phyloP scores from a whole-genome alignment of 2,797 vertebrate genomes.

The Hylomyscus alleni region DNA sequence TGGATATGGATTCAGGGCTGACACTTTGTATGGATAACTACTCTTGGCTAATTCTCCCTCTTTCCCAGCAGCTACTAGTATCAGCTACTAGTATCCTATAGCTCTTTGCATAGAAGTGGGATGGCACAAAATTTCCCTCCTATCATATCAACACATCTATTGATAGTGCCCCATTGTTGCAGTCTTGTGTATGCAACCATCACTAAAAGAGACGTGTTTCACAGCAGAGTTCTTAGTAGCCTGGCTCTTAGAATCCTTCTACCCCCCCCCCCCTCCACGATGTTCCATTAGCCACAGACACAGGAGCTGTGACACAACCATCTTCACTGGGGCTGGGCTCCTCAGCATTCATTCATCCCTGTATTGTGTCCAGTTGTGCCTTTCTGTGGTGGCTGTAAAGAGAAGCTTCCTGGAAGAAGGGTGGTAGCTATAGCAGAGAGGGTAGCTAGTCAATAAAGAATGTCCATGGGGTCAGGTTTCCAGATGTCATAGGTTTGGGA shows the following conservation, averaged over 20 bases:
- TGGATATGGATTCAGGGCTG: not conserved
- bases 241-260: not conserved
- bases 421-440: not conserved
- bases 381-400: not conserved
- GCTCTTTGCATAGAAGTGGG: not conserved
- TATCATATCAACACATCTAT: not conserved
- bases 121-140: not conserved
- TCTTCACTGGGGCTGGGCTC: not conserved
- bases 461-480: not conserved
- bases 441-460: not conserved
- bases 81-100: not conserved
- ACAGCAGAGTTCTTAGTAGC: not conserved
- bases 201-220: not conserved
- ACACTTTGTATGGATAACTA: not conserved
- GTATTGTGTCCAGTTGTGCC: not conserved
- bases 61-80: not conserved
- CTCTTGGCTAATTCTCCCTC: not conserved
- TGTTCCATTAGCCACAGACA: not conserved
- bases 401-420: not conserved
- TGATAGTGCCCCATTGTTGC: not conserved
- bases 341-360: not conserved
- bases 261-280: not conserved
- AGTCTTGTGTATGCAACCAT: not conserved
- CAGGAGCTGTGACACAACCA: too few relatives aligned
- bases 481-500: not conserved